Percentiles rank a stretch among this genome's conserved stretches.
Conservation (phyloP, 2,113 vertebrate species). For the Labrus mixtus region DNA sequence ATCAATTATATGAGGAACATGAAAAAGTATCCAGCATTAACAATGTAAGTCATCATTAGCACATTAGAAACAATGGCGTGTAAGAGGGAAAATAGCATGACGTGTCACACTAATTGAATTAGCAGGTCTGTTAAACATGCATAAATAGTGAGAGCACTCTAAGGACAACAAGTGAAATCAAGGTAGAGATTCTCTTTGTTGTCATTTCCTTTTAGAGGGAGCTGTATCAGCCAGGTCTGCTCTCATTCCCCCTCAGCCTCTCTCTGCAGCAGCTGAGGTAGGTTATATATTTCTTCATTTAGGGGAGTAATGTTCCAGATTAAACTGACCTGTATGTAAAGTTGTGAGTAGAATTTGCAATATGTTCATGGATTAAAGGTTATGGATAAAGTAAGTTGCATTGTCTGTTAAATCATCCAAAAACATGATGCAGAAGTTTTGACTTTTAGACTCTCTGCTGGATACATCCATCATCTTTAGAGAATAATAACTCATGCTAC, state of each 20-base stretch:
- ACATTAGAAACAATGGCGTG: conserved; percentile 70
- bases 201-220: conserved; percentile 69
- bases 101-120: conserved; percentile 80
- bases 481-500: background rate
- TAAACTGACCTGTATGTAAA: background rate
- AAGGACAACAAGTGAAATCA: conserved; percentile 69
- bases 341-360: no score
- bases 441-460: background rate
- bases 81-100: conserved; percentile 61
- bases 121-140: conserved; percentile 81
- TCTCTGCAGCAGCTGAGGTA: background rate
- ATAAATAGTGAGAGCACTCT: conserved; percentile 73
- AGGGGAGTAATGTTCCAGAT: no score
- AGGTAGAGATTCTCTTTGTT: conserved; percentile 69
- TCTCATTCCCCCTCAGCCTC: conserved; percentile 9
- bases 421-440: background rate
- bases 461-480: background rate
- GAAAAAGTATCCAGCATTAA: conserved; percentile 66
- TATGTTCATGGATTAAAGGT: background rate
- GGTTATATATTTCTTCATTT: no score
- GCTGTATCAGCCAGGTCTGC: conserved; percentile 57
- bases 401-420: background rate
- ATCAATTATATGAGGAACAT: conserved; percentile 53
- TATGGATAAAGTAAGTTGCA: background rate
- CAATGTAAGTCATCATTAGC: conserved; percentile 75